Conservation (phyloP, 92 coral and sea anemone genomes). For the Heteractis magnifica region DNA sequence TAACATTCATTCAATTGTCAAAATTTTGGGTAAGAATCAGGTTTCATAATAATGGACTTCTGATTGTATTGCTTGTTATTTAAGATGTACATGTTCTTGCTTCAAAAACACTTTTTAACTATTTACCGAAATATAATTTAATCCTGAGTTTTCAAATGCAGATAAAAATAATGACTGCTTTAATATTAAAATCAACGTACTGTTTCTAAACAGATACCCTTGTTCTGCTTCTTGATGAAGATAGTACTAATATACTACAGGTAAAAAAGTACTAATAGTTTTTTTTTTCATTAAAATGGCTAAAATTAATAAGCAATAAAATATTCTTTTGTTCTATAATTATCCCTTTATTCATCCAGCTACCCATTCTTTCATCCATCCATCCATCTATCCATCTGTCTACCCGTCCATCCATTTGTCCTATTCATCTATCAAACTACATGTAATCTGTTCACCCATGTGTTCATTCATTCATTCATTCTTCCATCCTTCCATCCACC, state of each 20-base stretch:
- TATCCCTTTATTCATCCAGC: not conserved
- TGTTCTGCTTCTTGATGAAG: constrained; percentile 1
- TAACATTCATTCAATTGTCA: constrained; percentile 22
- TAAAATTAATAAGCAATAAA: not conserved
- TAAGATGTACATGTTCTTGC: too few relatives aligned
- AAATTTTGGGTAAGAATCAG: not conserved
- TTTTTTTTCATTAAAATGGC: not conserved
- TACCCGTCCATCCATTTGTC: not conserved
- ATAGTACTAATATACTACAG: not conserved
- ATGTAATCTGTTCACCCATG: not conserved
- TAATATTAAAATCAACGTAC: not conserved
- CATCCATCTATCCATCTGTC: not conserved
- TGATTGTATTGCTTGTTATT: too few relatives aligned
- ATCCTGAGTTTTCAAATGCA: too few relatives aligned
- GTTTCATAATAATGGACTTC: too few relatives aligned
- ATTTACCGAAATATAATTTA: too few relatives aligned
- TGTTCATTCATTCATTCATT: not conserved
- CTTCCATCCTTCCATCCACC: not conserved
- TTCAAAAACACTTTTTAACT: too few relatives aligned
- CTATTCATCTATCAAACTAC: not conserved
- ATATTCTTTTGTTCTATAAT: not conserved
- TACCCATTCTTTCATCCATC: constrained; percentile 2
- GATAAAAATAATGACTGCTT: too few relatives aligned
- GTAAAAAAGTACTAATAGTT: not conserved
- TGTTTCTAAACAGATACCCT: not conserved